These are phyloP conservation scores for Siniperca obscura DNA, from an alignment of 2,797 vertebrate genomes.

Conservation along the genomic window DNA sequence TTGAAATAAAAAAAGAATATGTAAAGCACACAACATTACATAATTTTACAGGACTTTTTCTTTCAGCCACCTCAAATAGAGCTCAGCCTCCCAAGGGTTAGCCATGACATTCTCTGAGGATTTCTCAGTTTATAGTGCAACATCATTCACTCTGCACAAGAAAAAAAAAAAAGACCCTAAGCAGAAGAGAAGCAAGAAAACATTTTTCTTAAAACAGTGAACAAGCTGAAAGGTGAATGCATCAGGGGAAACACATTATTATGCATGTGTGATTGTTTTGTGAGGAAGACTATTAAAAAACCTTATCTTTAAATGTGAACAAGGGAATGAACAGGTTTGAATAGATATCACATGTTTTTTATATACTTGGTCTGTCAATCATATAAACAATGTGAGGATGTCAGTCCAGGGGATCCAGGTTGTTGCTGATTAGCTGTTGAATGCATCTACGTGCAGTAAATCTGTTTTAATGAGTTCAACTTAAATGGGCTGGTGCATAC, in stretches of 20 bases:
- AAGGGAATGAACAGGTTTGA: constrained; percentile 9
- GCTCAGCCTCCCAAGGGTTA: constrained; percentile 54
- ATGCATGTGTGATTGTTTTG: neutral
- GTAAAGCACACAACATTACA: constrained; percentile 51
- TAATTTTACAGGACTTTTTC: constrained; percentile 55
- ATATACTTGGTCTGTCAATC: neutral
- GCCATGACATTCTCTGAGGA: constrained; percentile 78
- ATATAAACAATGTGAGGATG: neutral
- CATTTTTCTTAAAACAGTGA: constrained; percentile 21
- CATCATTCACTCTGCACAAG: constrained; percentile 70
- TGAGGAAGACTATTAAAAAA: constrained; percentile 2
- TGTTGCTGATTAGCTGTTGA: constrained; percentile 16
- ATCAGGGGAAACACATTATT: constrained; percentile 22
- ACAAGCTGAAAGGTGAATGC: constrained; percentile 31
- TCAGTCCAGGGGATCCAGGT: neutral
- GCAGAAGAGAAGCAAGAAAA: constrained; percentile 31
- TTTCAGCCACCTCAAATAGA: constrained; percentile 60
- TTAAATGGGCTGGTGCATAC: neutral
- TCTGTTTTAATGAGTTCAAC: neutral
- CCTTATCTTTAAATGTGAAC: neutral
- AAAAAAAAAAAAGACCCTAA: constrained; percentile 40
- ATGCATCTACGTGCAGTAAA: neutral
- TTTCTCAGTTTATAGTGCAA: constrained; percentile 80
- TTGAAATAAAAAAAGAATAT: constrained; percentile 16
- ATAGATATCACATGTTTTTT: neutral